Evolutionary conservation across 2,113 vertebrate species (phyloP), one percentile per base, ranked within the genome.

Genomic region (Seriola rivoliana): DNA sequence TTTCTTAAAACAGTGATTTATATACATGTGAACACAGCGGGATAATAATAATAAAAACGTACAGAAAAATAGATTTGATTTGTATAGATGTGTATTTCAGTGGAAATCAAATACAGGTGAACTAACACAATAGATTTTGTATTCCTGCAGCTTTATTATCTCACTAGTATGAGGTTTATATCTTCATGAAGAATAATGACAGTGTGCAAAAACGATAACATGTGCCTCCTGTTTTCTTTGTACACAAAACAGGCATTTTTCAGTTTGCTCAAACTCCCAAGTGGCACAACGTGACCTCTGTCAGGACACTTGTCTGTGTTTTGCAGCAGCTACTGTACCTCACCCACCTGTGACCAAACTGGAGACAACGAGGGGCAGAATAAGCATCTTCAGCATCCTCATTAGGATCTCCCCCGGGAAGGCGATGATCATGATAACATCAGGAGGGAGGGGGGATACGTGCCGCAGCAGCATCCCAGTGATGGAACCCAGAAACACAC

Each of bases 361-460:
- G 92, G 98, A 99, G 89, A 99, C 97, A 90, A 99, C 97, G 48
- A 99, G 96, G 82, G 98, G 98, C 71, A 99, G 94, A 85, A 99
- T 99, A 79, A 99, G 94, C 98, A 99, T 99, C 94, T 99, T 99
- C 76, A 99, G 93, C 98, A 99, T 98, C 94, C 98, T 96, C 98
- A 99, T 99, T 71, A 99, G 97, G 82, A 99, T 97, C 82, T 99
- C 98, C 82, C 98, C 98, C 0, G 98, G 98, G 89, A 99, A 99
- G 74, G 94, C 94, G 89, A 99, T 99, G 86, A 99, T 86, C 98
- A 99, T 96, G 66, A 99, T 68, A 64, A 99, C 95, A 60, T 99
- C 97, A 1, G 97, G 94, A 52, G 97, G 97, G 79, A 99, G 96
- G 36, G 98, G 98, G 17, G 97, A 95, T 52, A 96, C 95, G 84